These are phyloP conservation scores for Colletes gigas DNA, from an alignment of 1,140 invertebrate species.

Conservation along the genomic window DNA sequence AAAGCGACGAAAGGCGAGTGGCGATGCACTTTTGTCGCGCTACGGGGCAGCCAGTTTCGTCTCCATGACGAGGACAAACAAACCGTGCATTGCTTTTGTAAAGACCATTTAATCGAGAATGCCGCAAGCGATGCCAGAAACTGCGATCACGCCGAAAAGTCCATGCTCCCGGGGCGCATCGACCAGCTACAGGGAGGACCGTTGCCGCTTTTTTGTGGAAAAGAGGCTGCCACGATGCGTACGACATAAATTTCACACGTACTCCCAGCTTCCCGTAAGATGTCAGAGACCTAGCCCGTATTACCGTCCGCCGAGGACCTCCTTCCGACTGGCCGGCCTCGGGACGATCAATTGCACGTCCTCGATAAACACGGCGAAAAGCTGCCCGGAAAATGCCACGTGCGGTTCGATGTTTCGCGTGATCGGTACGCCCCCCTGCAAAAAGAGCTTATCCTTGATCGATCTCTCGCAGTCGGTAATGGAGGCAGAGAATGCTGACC, in stretches of 20 bases:
- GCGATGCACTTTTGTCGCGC: conserved; percentile 1
- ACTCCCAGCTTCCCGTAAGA: conserved; percentile 57
- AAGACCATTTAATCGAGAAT: conserved; percentile 32
- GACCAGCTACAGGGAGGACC: conserved; percentile 40
- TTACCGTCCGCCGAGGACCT: conserved; percentile 51
- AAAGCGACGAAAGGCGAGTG: background rate
- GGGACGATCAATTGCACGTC: conserved; percentile 1
- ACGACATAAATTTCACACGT: conserved; percentile 55
- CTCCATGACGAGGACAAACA: conserved; percentile 52
- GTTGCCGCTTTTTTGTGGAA: conserved; percentile 9
- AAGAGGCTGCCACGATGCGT: conserved; percentile 54
- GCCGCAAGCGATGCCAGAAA: conserved; percentile 62
- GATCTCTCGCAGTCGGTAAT: conserved; percentile 64
- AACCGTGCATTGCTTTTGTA: conserved; percentile 28
- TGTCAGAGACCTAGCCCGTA: conserved; percentile 54
- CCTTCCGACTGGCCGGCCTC: conserved; percentile 51
- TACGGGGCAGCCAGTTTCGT: conserved; percentile 13
- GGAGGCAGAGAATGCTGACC: conserved; percentile 50
- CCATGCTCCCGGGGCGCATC: conserved; percentile 33
- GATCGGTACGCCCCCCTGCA: conserved; percentile 39
- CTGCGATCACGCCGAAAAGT: conserved; percentile 50
- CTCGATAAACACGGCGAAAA: conserved; percentile 46
- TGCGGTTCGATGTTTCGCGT: conserved; percentile 40
- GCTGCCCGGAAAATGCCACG: conserved; percentile 39
- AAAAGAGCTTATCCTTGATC: conserved; percentile 75